Evolutionary conservation across 30 jellyfish, hydroid and myxozoan species (phyloP).

Genomic region (Cassiopea andromeda): DNA sequence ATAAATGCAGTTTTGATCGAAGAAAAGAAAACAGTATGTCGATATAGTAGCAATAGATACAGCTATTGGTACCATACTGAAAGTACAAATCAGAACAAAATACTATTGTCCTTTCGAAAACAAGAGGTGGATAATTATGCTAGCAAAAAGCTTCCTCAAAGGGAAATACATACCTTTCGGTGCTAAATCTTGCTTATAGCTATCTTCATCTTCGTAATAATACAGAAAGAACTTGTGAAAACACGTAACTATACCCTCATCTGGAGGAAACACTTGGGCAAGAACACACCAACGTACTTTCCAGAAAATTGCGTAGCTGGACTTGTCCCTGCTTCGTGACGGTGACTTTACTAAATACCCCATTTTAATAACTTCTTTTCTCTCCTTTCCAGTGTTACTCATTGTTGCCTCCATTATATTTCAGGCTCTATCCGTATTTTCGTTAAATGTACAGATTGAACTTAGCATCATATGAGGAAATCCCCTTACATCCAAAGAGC

Average conservation of each 20-base stretch:
- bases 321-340: constrained; percentile 41
- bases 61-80: too few species aligned
- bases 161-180: constrained; percentile 35
- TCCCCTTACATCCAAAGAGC: neutral
- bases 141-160: neutral
- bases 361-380: constrained; percentile 30
- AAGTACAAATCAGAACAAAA: too few species aligned
- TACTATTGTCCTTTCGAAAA: too few species aligned
- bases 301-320: constrained; percentile 55
- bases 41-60: too few species aligned
- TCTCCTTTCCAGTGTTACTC: constrained; percentile 6
- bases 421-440: neutral
- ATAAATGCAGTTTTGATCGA: too few species aligned
- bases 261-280: constrained; percentile 21
- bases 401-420: neutral
- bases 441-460: neutral
- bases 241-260: neutral
- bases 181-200: neutral
- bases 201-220: constrained; percentile 46
- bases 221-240: constrained; percentile 21
- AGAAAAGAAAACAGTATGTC: too few species aligned
- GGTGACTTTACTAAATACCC: constrained; percentile 69
- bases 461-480: neutral
- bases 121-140: neutral
- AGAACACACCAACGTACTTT: constrained; percentile 69